phyloP scores from a whole-genome alignment of 1,140 invertebrate species.

The Drosophila setifemur region DNA sequence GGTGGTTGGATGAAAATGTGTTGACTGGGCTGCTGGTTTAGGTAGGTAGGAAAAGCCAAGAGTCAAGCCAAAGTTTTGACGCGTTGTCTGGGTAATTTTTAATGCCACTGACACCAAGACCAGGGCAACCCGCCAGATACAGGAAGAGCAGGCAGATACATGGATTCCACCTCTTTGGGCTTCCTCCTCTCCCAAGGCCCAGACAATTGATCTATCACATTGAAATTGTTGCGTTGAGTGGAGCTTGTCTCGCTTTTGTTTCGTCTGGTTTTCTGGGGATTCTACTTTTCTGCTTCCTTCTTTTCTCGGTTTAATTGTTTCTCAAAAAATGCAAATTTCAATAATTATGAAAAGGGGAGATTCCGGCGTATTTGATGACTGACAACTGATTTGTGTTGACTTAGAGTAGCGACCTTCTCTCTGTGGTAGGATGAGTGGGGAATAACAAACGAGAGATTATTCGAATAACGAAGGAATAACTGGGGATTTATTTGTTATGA shows the following conservation, averaged over 20 bases:
- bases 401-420: slow-evolving; percentile 17
- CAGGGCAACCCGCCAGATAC: not conserved
- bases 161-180: slow-evolving; percentile 20
- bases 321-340: slow-evolving; percentile 46
- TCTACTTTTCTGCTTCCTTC: slow-evolving; percentile 21
- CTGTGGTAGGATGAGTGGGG: not conserved
- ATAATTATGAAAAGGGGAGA: slow-evolving; percentile 40
- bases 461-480: not conserved
- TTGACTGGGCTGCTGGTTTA: slow-evolving; percentile 21
- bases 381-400: slow-evolving; percentile 42
- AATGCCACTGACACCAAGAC: slow-evolving; percentile 18
- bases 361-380: slow-evolving; percentile 4
- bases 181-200: slow-evolving; percentile 8
- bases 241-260: slow-evolving; percentile 16
- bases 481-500: too few relatives aligned
- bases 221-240: slow-evolving; percentile 22
- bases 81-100: slow-evolving; percentile 42
- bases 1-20: slow-evolving; percentile 8
- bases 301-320: slow-evolving; percentile 44
- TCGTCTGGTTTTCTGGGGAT: not conserved
- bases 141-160: not conserved
- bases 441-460: not conserved
- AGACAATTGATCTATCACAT: slow-evolving; percentile 50
- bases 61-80: slow-evolving; percentile 68
- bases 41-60: slow-evolving; percentile 16